Percentiles rank a stretch among this genome's conserved stretches.
phyloP scores from a whole-genome alignment of 2,888 invertebrate genomes.

The Scaeva pyrastri region DNA sequence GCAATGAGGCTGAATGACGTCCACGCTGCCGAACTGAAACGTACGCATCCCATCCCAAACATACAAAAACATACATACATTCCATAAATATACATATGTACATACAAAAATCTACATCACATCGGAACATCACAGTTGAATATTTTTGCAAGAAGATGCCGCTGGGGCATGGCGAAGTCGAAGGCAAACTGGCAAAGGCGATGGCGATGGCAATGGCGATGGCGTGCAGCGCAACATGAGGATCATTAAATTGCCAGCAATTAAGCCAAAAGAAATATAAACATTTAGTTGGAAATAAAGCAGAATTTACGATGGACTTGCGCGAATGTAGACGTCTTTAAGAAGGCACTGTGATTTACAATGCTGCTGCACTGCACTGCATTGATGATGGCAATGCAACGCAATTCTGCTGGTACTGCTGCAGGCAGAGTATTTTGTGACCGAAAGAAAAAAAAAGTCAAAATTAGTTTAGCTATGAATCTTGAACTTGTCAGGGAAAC shows the following conservation, averaged over 20 bases:
- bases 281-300: constrained; percentile 76
- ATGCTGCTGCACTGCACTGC: background rate
- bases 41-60: no score
- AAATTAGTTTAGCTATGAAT: constrained; percentile 55
- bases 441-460: constrained; percentile 15
- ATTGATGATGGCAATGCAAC: no score
- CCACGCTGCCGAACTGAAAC: constrained; percentile 15
- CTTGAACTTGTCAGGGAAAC: constrained; percentile 64
- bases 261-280: constrained; percentile 74
- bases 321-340: constrained; percentile 70
- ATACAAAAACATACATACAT: no score
- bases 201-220: constrained; percentile 21
- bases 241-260: constrained; percentile 75
- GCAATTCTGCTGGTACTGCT: no score
- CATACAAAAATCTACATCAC: background rate
- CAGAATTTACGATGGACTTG: constrained; percentile 72
- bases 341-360: constrained; percentile 69
- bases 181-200: constrained; percentile 40
- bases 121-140: constrained; percentile 10
- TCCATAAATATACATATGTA: no score
- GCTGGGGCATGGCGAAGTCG: constrained; percentile 57
- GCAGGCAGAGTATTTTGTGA: background rate
- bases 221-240: constrained; percentile 66
- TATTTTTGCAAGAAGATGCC: constrained; percentile 57
- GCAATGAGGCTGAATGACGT: constrained; percentile 74